Evolutionary conservation across 2,888 invertebrate genomes (phyloP).

Genomic region (Torymus aiolomorphi): DNA sequence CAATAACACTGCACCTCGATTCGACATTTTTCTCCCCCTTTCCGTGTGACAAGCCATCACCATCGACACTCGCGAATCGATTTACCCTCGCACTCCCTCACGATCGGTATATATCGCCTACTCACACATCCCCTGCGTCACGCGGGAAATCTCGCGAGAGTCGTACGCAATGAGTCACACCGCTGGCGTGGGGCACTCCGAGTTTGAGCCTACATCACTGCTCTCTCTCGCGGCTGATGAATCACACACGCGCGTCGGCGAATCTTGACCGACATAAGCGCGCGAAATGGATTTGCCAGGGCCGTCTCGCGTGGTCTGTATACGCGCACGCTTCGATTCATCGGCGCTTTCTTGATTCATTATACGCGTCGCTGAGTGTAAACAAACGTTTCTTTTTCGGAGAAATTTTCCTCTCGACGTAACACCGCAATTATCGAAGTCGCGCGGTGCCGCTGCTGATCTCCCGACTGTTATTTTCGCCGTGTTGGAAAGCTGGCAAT

Average conservation of each 20-base stretch:
- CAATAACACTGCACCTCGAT: neutral
- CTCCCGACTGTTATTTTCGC: neutral
- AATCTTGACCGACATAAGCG: constrained; percentile 53
- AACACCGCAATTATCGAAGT: neutral
- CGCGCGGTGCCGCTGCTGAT: neutral
- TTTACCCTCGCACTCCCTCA: neutral
- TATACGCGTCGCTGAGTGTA: constrained; percentile 23
- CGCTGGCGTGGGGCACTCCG: neutral
- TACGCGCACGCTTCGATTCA: constrained; percentile 43
- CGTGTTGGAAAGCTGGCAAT: constrained; percentile 26
- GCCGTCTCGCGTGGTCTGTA: constrained; percentile 24
- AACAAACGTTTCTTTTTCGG: constrained; percentile 35
- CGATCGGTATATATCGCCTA: neutral
- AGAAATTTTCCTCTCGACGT: constrained; percentile 2
- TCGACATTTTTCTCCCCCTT: neutral
- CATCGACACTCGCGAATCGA: neutral
- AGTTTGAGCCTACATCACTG: neutral
- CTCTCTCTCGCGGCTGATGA: constrained; percentile 25
- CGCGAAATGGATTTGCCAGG: constrained; percentile 42
- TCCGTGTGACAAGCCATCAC: neutral
- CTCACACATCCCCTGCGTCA: too few relatives aligned
- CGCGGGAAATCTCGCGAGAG: too few relatives aligned
- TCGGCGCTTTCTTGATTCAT: constrained; percentile 42
- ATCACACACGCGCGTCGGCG: constrained; percentile 25
- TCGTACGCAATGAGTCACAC: too few relatives aligned